Percentiles rank a stretch among this genome's conserved stretches.
phyloP scores from a whole-genome alignment of 2,888 invertebrate genomes.

The Smittia aterrima region DNA sequence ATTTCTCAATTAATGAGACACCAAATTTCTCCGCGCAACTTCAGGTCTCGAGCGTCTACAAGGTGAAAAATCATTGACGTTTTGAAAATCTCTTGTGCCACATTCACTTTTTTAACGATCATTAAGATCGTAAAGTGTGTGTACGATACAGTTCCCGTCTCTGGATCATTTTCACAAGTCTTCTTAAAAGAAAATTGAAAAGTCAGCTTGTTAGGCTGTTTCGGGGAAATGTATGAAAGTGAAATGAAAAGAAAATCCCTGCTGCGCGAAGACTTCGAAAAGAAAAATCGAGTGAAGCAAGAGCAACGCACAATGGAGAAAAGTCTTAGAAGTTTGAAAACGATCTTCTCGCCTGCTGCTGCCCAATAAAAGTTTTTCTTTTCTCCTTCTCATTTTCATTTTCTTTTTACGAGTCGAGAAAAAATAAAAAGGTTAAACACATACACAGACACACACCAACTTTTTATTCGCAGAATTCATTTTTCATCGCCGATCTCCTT shows the following conservation, averaged over 20 bases:
- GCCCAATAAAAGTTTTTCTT: neutral
- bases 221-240: constrained; percentile 22
- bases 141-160: constrained; percentile 4
- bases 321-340: neutral
- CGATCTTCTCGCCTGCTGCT: neutral
- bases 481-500: constrained; percentile 30
- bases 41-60: neutral
- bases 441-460: neutral
- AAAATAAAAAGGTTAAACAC: constrained; percentile 4
- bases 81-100: constrained; percentile 11
- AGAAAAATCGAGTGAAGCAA: neutral
- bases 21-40: neutral
- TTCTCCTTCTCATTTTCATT: neutral
- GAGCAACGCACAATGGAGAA: neutral
- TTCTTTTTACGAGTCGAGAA: neutral
- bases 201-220: neutral
- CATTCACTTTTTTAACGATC: constrained; percentile 18
- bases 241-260: constrained; percentile 29
- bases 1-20: neutral
- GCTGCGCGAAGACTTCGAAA: constrained; percentile 3
- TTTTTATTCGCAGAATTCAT: constrained; percentile 38
- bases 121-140: neutral
- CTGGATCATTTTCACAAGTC: constrained; percentile 22
- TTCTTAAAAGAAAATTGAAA: neutral
- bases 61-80: constrained; percentile 7